A percentile compares a stretch with the other conserved stretches of the same genome.
phyloP scores from a whole-genome alignment of 37 sponge, comb jelly and placozoan species.

The Axinella damicornis region DNA sequence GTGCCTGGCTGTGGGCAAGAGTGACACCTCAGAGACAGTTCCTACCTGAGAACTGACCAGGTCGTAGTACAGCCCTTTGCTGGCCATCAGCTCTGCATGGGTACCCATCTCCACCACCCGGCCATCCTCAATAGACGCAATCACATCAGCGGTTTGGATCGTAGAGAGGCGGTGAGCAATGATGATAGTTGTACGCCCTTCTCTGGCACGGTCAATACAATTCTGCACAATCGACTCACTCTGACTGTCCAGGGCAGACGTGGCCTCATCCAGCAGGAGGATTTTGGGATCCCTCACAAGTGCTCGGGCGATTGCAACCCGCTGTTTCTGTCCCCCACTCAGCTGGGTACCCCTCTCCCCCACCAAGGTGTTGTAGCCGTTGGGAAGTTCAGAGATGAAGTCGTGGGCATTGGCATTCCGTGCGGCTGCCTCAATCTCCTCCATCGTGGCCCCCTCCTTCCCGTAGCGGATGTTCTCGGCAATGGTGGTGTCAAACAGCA shows the following conservation, averaged over 20 bases:
- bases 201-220: conserved; percentile 84
- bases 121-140: conserved; percentile 64
- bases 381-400: conserved; percentile 80
- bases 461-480: conserved; percentile 93
- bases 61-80: conserved; percentile 85
- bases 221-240: conserved; percentile 88
- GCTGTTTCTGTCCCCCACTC: conserved; percentile 94
- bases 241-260: conserved; percentile 93
- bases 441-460: conserved; percentile 70
- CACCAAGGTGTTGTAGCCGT: conserved; percentile 83
- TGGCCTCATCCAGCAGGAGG: conserved; percentile 93
- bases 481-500: conserved; percentile 92
- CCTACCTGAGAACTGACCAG: conserved; percentile 86
- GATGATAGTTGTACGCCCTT: conserved; percentile 90
- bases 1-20: no score
- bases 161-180: conserved; percentile 95
- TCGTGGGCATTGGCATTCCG: conserved; percentile 88
- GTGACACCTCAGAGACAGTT: no score
- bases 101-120: conserved; percentile 79
- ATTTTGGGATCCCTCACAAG: conserved; percentile 88
- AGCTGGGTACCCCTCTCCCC: conserved; percentile 89
- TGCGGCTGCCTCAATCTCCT: conserved; percentile 84
- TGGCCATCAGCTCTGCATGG: conserved; percentile 78
- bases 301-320: conserved; percentile 94
- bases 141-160: conserved; percentile 83